Conservation (phyloP, 2,888 invertebrate genomes). For the Caenorhabditis virilis region DNA sequence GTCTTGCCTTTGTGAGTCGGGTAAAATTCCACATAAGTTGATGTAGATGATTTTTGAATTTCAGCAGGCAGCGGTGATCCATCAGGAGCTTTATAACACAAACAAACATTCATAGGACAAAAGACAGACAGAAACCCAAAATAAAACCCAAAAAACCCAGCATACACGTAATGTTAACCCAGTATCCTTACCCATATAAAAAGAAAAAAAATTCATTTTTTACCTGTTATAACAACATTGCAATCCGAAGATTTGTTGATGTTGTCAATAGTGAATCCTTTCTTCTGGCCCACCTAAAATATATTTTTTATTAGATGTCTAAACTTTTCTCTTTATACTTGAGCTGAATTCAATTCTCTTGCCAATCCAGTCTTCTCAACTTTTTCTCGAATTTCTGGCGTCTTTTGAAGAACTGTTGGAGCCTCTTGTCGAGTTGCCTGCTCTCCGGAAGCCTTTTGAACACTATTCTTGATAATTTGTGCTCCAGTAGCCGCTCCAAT, state of each 20-base stretch:
- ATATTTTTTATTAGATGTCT: constrained; percentile 6
- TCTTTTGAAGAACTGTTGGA: constrained; percentile 29
- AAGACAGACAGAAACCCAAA: constrained; percentile 23
- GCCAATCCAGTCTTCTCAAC: constrained; percentile 41
- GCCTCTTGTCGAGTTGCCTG: constrained; percentile 28
- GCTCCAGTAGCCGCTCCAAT: constrained; percentile 10
- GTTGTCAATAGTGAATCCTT: constrained; percentile 65
- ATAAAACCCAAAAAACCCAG: constrained; percentile 9
- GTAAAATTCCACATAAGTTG: constrained; percentile 48
- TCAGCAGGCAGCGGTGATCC: constrained; percentile 50
- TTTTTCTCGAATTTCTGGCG: constrained; percentile 30
- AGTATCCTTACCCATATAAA: no score
- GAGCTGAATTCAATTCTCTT: constrained; percentile 39
- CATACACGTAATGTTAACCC: no score
- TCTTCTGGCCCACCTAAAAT: constrained; percentile 61
- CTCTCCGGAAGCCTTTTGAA: constrained; percentile 13
- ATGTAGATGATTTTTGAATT: constrained; percentile 47
- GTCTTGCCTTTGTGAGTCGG: constrained; percentile 24
- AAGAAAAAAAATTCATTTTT: constrained; percentile 8
- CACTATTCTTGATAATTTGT: constrained; percentile 10
- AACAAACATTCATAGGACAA: no score
- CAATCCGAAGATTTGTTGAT: constrained; percentile 59
- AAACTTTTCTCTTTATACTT: constrained; percentile 12
- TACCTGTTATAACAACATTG: constrained; percentile 67
- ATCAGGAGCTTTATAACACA: constrained; percentile 62